Conservation (phyloP, 2,113 vertebrate genomes). For the Octodon degus region DNA sequence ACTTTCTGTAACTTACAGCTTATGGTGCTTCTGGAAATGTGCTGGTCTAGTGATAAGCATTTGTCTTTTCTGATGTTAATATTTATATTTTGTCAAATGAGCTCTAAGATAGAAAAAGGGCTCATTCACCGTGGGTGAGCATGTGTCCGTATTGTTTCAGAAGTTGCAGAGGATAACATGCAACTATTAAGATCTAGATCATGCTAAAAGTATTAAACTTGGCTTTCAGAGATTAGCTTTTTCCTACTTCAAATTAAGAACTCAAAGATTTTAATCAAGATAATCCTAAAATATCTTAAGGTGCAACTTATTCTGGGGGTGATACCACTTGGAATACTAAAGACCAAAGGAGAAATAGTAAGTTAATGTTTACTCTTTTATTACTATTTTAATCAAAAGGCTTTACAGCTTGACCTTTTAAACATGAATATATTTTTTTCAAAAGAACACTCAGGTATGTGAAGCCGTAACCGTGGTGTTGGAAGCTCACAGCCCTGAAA, state of each 20-base stretch:
- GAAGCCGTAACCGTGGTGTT: constrained; percentile 58
- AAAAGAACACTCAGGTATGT: constrained; percentile 68
- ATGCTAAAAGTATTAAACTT: constrained; percentile 64
- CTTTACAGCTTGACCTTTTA: constrained; percentile 84
- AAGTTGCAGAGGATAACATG: constrained; percentile 57
- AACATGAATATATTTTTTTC: constrained; percentile 69
- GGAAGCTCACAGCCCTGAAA: constrained; percentile 62
- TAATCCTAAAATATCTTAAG: constrained; percentile 86
- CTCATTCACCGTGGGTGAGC: constrained; percentile 34
- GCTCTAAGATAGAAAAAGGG: constrained; percentile 16
- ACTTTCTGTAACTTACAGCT: not conserved
- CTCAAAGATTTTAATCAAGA: constrained; percentile 89
- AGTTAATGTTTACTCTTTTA: constrained; percentile 89
- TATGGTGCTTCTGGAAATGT: not conserved
- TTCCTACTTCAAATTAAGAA: constrained; percentile 78
- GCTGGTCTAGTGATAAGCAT: not conserved
- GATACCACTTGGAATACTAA: constrained; percentile 82
- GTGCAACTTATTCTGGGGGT: constrained; percentile 79
- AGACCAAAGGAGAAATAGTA: constrained; percentile 85
- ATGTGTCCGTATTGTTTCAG: constrained; percentile 35
- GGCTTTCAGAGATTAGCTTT: constrained; percentile 81
- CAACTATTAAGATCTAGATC: constrained; percentile 72
- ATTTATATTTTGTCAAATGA: constrained; percentile 28
- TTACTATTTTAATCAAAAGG: constrained; percentile 82
- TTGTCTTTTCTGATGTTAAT: constrained; percentile 44